phyloP scores from a whole-genome alignment of 30 jellyfish, hydroid and myxozoan genomes.

The Phacellophora camtschatica region DNA sequence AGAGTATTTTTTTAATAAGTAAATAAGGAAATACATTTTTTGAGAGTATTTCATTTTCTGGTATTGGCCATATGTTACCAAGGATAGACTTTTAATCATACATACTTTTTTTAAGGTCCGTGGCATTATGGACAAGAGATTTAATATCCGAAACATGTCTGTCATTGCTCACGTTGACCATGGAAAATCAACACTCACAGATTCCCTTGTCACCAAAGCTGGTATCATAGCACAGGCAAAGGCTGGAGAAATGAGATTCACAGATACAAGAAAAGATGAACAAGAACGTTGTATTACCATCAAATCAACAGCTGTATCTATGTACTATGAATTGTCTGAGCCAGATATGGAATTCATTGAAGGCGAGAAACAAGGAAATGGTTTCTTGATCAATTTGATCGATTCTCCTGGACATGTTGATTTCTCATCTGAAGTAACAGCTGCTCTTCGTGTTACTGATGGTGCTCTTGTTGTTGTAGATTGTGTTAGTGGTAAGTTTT shows the following conservation, averaged over 20 bases:
- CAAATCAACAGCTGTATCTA: constrained; percentile 99
- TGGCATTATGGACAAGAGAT: constrained; percentile 97
- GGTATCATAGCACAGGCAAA: constrained; percentile 98
- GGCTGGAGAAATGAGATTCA: constrained; percentile 99
- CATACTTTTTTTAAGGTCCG: constrained; percentile 85
- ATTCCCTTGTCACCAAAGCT: constrained; percentile 98
- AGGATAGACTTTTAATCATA: background rate
- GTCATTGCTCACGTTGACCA: constrained; percentile 99
- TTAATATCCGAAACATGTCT: constrained; percentile 98
- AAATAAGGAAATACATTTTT: no score
- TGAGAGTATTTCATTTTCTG: no score
- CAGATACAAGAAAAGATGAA: constrained; percentile 99
- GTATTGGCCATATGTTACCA: background rate
- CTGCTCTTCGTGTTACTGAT: constrained; percentile 99
- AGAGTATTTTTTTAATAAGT: no score
- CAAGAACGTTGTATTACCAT: constrained; percentile 99
- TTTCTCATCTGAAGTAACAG: constrained; percentile 99
- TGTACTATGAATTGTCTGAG: constrained; percentile 92
- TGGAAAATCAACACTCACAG: constrained; percentile 98
- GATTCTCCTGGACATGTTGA: constrained; percentile 99
- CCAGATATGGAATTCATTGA: constrained; percentile 78
- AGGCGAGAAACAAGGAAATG: constrained; percentile 87
- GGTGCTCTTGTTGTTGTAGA: constrained; percentile 99
- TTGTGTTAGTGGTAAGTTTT: constrained; percentile 99
- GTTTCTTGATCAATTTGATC: constrained; percentile 96